phyloP scores from a whole-genome alignment of 2,113 vertebrate genomes.

The Pteronura brasiliensis region DNA sequence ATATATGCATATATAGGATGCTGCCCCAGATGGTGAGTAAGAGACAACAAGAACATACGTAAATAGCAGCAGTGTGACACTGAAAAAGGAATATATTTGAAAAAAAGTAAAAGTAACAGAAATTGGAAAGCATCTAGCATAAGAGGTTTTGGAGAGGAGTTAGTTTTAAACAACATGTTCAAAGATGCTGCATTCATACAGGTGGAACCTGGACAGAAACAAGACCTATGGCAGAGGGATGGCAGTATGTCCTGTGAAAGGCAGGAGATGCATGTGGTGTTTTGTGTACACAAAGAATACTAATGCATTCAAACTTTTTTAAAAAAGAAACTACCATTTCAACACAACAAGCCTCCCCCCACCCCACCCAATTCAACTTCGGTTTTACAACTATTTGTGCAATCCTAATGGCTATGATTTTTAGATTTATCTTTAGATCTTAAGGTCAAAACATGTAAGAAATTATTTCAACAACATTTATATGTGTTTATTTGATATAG shows the following conservation, averaged over 20 bases:
- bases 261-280: neutral
- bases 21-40: neutral
- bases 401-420: neutral
- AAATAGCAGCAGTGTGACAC: neutral
- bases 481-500: slow-evolving; percentile 25
- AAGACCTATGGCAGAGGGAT: accelerated
- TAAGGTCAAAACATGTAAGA: neutral
- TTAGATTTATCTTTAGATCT: neutral
- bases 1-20: neutral
- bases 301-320: neutral
- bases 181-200: neutral
- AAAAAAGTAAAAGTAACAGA: too few species aligned
- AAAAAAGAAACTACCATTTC: neutral
- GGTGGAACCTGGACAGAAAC: neutral
- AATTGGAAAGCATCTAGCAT: neutral
- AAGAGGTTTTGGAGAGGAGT: neutral
- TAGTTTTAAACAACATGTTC: neutral
- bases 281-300: neutral
- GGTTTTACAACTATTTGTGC: neutral
- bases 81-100: neutral
- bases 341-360: neutral
- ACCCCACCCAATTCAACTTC: neutral
- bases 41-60: neutral
- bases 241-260: neutral
- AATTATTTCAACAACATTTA: neutral